Conservation (phyloP, 2,888 invertebrate genomes). For the Meiosimyza decipiens region DNA sequence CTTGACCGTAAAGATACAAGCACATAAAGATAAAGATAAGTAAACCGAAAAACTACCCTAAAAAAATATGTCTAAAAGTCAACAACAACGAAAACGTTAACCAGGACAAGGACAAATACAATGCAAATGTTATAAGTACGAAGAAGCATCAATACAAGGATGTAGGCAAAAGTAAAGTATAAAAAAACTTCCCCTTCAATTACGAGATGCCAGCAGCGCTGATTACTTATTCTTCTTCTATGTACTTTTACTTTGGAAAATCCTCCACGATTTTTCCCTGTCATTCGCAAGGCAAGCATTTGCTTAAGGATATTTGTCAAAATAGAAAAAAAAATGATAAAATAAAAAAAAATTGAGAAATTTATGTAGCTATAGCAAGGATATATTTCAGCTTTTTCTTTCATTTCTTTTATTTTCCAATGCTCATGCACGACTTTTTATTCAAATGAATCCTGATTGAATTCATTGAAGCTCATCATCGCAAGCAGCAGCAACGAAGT, state of each 20-base stretch:
- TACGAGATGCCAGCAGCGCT: constrained; percentile 55
- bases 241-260: background rate
- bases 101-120: too few species aligned
- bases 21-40: too few species aligned
- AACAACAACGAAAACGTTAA: too few species aligned
- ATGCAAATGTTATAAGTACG: too few species aligned
- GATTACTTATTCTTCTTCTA: constrained; percentile 56
- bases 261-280: constrained; percentile 20
- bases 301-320: constrained; percentile 52
- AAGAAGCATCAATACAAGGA: too few species aligned
- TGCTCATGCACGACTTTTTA: constrained; percentile 55
- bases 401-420: background rate
- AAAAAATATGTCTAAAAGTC: too few species aligned
- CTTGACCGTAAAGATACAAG: background rate
- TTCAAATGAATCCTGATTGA: constrained; percentile 64
- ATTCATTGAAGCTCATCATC: constrained; percentile 61
- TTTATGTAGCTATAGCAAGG: constrained; percentile 5
- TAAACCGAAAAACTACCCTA: too few species aligned
- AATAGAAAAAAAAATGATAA: constrained; percentile 37
- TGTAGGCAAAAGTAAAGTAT: too few species aligned
- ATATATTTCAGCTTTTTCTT: background rate
- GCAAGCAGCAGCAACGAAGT: constrained; percentile 32
- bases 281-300: constrained; percentile 39
- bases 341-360: background rate
- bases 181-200: constrained; percentile 53